Conservation (phyloP, 1,140 invertebrate species). For the Papilio helenus region DNA sequence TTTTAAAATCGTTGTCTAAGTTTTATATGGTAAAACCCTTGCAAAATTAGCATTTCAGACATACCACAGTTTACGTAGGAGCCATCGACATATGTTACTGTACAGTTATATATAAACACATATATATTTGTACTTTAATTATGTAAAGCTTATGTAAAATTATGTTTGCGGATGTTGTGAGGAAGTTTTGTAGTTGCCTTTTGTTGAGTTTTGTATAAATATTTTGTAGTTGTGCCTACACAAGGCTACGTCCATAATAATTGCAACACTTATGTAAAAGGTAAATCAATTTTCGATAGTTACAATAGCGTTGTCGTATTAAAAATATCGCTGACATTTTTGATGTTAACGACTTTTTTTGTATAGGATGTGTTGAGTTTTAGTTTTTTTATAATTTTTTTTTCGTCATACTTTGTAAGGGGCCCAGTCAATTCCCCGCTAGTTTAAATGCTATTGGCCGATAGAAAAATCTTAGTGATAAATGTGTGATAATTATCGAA, state of each 20-base stretch:
- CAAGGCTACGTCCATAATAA: neutral
- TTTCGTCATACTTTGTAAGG: constrained; percentile 61
- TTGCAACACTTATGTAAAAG: neutral
- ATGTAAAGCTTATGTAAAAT: constrained; percentile 69
- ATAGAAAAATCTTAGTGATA: constrained; percentile 62
- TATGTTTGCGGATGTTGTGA: constrained; percentile 62
- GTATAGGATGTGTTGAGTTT: constrained; percentile 71
- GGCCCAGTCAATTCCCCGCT: constrained; percentile 54
- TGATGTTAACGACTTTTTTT: constrained; percentile 63
- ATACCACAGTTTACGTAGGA: too few species aligned
- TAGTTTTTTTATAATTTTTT: constrained; percentile 60
- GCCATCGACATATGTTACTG: constrained; percentile 49
- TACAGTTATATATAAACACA: constrained; percentile 58
- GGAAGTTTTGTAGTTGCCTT: constrained; percentile 53
- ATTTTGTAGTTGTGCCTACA: constrained; percentile 25
- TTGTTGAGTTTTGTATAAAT: constrained; percentile 50
- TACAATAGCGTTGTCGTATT: constrained; percentile 28
- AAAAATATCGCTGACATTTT: constrained; percentile 54
- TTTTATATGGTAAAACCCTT: too few species aligned
- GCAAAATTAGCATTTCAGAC: too few species aligned
- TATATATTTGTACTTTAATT: constrained; percentile 69
- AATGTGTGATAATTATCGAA: constrained; percentile 74
- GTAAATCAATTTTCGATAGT: neutral
- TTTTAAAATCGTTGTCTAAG: too few species aligned
- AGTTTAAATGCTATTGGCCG: constrained; percentile 57